Percentiles rank a stretch among this genome's conserved stretches.
Conservation (phyloP, 2,797 vertebrate species). For the Pseudochirops corinnae region DNA sequence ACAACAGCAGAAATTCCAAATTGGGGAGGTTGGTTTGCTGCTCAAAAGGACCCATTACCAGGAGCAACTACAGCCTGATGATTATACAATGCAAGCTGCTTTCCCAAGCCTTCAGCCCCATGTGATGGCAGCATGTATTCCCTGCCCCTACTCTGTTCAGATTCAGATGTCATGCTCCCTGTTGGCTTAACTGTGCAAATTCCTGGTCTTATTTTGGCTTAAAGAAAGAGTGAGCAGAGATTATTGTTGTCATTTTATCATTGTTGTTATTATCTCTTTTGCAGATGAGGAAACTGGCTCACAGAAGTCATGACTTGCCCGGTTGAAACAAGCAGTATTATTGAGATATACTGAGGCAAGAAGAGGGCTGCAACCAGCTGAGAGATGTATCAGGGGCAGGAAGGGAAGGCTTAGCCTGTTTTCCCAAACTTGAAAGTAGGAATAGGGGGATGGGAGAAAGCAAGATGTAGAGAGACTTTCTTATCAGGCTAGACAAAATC, state of each 20-base stretch:
- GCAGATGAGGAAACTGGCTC: background rate
- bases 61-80: background rate
- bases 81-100: background rate
- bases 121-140: background rate
- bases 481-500: background rate
- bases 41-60: background rate
- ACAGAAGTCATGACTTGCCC: background rate
- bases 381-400: background rate
- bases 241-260: background rate
- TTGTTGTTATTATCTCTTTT: background rate
- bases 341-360: no score
- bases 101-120: background rate
- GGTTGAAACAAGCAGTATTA: background rate
- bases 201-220: background rate
- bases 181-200: background rate
- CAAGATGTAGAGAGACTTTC: background rate
- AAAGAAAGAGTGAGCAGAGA: background rate
- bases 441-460: background rate
- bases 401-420: background rate
- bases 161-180: background rate
- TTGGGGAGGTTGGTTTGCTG: background rate
- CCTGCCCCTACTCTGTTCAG: background rate
- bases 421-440: background rate
- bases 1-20: background rate
- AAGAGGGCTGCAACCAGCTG: background rate